phyloP scores from a whole-genome alignment of 2,113 vertebrate genomes.

The Scophthalmus maximus region DNA sequence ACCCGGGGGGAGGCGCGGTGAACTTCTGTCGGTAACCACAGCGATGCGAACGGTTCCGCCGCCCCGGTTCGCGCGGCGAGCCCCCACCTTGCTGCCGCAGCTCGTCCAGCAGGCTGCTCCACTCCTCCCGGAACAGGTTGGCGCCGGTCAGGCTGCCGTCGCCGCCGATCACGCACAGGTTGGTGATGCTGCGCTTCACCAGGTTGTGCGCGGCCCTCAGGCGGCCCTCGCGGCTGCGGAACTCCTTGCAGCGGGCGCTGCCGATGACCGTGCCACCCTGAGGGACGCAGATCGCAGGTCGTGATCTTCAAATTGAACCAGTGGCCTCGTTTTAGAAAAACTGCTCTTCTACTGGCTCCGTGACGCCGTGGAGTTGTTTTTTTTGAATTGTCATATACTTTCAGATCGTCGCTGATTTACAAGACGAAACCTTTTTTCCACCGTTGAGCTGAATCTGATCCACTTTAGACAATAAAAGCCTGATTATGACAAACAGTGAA shows the following conservation, averaged over 20 bases:
- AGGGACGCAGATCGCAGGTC: not conserved
- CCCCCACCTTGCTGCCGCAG: conserved; percentile 82
- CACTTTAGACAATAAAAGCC: too few relatives aligned
- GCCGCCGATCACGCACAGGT: conserved; percentile 96
- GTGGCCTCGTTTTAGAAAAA: too few relatives aligned
- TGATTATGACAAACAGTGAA: too few relatives aligned
- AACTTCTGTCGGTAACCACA: too few relatives aligned
- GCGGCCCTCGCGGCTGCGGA: conserved; percentile 90
- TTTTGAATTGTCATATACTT: too few relatives aligned
- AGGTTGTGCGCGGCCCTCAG: conserved; percentile 90
- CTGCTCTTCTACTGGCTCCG: conserved; percentile 3
- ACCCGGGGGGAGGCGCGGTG: not conserved
- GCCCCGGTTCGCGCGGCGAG: not conserved
- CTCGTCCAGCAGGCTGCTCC: conserved; percentile 91
- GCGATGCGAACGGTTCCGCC: too few relatives aligned
- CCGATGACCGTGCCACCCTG: conserved; percentile 97
- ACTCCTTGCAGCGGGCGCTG: conserved; percentile 93
- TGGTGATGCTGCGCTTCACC: conserved; percentile 88
- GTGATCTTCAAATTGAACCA: too few relatives aligned
- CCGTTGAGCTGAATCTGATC: too few relatives aligned
- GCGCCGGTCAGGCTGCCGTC: conserved; percentile 96
- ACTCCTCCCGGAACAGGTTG: conserved; percentile 94
- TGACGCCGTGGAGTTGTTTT: too few relatives aligned
- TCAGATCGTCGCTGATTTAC: too few relatives aligned
- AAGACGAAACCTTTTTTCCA: too few relatives aligned